Conservation (phyloP, 35 echinoderm and acorn worm species). For the Chiridota heheva region DNA sequence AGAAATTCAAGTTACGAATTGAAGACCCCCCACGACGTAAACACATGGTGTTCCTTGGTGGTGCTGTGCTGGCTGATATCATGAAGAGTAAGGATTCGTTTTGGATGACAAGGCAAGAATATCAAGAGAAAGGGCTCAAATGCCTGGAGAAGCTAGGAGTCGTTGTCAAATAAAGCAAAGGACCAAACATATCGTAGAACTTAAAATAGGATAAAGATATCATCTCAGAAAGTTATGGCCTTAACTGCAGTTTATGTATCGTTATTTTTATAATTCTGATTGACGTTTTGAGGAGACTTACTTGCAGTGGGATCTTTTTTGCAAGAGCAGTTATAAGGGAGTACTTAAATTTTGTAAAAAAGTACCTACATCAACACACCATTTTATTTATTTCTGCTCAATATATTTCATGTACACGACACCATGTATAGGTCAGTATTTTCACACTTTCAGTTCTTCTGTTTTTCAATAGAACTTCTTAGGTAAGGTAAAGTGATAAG, state of each 20-base stretch:
- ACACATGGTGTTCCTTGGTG: constrained; percentile 99
- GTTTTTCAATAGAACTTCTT: too few relatives aligned
- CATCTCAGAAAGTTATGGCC: background rate
- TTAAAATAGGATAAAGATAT: background rate
- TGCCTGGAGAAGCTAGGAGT: constrained; percentile 87
- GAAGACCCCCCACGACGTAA: constrained; percentile 98
- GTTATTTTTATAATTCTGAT: background rate
- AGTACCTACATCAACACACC: too few relatives aligned
- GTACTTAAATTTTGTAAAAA: background rate
- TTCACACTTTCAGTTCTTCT: too few relatives aligned
- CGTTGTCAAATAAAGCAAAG: constrained; percentile 38
- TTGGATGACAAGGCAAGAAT: constrained; percentile 90
- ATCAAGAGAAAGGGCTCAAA: constrained; percentile 82
- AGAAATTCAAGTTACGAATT: constrained; percentile 99
- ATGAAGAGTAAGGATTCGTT: constrained; percentile 96
- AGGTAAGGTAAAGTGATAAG: too few relatives aligned
- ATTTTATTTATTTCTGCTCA: too few relatives aligned
- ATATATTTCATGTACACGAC: too few relatives aligned
- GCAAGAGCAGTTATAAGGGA: too few relatives aligned
- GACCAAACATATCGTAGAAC: background rate
- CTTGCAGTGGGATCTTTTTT: too few relatives aligned
- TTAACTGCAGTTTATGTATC: background rate
- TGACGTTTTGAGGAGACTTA: background rate
- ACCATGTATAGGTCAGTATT: too few relatives aligned
- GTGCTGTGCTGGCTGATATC: constrained; percentile 95